Conservation (phyloP, 2,113 vertebrate species). For the Podarcis cretensis region DNA sequence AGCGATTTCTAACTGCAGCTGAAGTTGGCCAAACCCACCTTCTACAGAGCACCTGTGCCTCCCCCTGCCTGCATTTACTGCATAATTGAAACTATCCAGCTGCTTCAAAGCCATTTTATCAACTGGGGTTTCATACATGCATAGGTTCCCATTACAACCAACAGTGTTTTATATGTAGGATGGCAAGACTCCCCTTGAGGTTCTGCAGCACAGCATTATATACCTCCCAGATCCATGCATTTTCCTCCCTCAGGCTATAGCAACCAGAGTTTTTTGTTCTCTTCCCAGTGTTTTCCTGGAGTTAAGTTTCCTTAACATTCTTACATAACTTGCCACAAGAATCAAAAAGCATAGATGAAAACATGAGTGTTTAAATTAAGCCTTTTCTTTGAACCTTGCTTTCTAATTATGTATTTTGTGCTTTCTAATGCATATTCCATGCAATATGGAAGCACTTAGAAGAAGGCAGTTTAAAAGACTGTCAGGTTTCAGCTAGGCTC, state of each 20-base stretch:
- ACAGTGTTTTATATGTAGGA: not conserved
- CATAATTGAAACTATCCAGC: slow-evolving; percentile 47
- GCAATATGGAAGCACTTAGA: not conserved
- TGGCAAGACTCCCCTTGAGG: rapidly evolving
- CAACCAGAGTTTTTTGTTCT: slow-evolving; percentile 35
- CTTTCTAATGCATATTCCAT: too few relatives aligned
- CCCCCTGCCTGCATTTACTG: too few relatives aligned
- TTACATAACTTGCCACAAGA: slow-evolving; percentile 37
- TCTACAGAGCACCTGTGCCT: rapidly evolving
- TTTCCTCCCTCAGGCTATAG: not conserved
- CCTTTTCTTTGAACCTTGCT: too few relatives aligned
- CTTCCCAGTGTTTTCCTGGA: slow-evolving; percentile 23
- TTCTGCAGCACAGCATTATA: not conserved
- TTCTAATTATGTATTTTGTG: too few relatives aligned
- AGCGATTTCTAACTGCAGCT: not conserved
- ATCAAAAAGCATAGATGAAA: too few relatives aligned
- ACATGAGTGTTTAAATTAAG: too few relatives aligned
- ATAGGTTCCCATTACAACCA: not conserved
- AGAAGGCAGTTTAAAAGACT: not conserved
- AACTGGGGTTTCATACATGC: not conserved
- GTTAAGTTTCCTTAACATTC: slow-evolving; percentile 49
- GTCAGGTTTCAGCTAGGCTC: slow-evolving; percentile 15
- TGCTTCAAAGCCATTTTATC: slow-evolving; percentile 38
- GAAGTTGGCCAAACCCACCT: not conserved
- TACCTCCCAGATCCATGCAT: slow-evolving; percentile 13